Conservation (phyloP, 2,797 vertebrate genomes). For the Acanthurus lineatus region DNA sequence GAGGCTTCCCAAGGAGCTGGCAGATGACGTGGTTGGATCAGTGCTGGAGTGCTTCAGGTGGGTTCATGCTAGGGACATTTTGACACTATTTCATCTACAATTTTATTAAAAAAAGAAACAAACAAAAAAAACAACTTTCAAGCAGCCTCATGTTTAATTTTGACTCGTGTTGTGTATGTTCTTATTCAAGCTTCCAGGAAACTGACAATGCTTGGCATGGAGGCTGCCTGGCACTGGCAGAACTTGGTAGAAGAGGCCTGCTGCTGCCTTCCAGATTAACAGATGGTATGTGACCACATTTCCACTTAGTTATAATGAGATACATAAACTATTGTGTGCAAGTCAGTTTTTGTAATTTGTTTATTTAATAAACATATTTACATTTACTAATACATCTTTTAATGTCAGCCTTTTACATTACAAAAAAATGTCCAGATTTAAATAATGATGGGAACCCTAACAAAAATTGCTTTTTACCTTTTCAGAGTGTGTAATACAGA, state of each 20-base stretch:
- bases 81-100: not conserved
- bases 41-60: slow-evolving; percentile 97
- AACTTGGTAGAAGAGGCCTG: slow-evolving; percentile 94
- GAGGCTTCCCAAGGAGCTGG: slow-evolving; percentile 93
- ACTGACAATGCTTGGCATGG: slow-evolving; percentile 96
- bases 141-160: slow-evolving; percentile 1
- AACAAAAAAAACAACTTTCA: no score
- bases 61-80: slow-evolving; percentile 18
- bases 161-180: slow-evolving; percentile 40
- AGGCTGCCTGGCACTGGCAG: slow-evolving; percentile 95
- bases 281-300: slow-evolving; percentile 86
- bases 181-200: slow-evolving; percentile 91
- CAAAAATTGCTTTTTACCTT: slow-evolving; percentile 30
- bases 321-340: not conserved
- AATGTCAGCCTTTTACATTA: slow-evolving; percentile 14
- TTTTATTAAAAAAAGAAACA: not conserved
- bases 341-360: slow-evolving; percentile 21
- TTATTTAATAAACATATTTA: slow-evolving; percentile 58
- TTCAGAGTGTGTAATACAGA: slow-evolving; percentile 15
- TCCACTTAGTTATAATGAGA: not conserved
- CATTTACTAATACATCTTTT: slow-evolving; percentile 30
- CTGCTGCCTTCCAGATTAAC: slow-evolving; percentile 92
- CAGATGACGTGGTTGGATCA: slow-evolving; percentile 96
- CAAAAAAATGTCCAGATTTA: slow-evolving; percentile 33
- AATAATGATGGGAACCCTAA: slow-evolving; percentile 40